phyloP scores from a whole-genome alignment of 2,888 invertebrate species.

The Eutolmus rufibarbis region DNA sequence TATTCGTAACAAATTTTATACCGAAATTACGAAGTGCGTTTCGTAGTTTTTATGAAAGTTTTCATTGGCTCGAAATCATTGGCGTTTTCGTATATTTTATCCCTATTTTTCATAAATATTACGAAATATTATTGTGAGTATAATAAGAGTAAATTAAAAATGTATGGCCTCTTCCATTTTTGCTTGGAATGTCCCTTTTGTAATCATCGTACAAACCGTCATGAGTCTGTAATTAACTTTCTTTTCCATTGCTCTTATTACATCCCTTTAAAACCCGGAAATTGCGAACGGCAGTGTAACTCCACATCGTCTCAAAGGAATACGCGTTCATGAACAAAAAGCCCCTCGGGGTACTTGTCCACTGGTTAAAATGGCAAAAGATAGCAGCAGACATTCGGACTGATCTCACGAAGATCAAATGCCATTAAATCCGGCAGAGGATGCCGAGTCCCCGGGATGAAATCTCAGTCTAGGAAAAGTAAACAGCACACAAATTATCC shows the following conservation, averaged over 20 bases:
- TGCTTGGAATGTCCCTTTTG: neutral
- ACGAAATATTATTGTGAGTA: no score
- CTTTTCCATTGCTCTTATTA: neutral
- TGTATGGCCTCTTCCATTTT: no score
- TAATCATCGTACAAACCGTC: neutral
- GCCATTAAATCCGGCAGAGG: neutral
- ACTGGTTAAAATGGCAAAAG: neutral
- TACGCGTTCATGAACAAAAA: neutral
- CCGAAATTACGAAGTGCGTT: no score
- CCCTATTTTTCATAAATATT: no score
- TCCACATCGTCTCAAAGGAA: neutral
- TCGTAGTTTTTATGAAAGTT: no score
- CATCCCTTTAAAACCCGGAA: neutral
- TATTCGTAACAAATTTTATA: no score
- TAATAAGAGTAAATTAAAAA: no score
- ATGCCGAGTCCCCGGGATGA: neutral
- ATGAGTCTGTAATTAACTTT: neutral
- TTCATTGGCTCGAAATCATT: no score
- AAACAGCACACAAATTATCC: slow-evolving; percentile 3
- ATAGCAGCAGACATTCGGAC: neutral
- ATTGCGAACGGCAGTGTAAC: neutral
- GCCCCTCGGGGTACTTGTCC: neutral
- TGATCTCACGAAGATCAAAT: neutral
- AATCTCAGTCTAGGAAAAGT: neutral
- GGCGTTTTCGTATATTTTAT: no score